phyloP scores from a whole-genome alignment of 1,140 invertebrate genomes.

The Ladona fulva region DNA sequence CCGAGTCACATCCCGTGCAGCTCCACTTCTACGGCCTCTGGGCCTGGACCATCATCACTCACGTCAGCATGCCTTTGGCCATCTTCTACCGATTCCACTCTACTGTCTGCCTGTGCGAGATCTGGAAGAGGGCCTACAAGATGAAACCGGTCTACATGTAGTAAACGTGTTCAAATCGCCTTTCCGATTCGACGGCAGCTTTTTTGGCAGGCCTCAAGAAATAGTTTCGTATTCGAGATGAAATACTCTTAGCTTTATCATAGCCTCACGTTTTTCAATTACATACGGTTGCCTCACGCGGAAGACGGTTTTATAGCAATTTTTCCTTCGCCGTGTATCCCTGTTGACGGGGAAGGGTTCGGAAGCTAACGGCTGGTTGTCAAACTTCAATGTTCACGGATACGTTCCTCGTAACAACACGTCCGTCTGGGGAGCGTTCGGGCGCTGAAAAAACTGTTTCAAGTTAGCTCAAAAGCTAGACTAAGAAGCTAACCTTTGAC shows the following conservation, averaged over 20 bases:
- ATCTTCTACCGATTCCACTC: constrained; percentile 90
- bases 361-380: too few relatives aligned
- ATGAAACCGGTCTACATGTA: constrained; percentile 84
- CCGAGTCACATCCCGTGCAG: constrained; percentile 86
- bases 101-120: constrained; percentile 95
- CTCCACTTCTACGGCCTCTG: constrained; percentile 85
- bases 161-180: too few relatives aligned
- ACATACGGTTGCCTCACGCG: neutral
- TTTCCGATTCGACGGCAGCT: too few relatives aligned
- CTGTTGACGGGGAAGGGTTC: too few relatives aligned
- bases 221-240: neutral
- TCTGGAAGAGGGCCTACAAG: constrained; percentile 95
- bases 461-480: too few relatives aligned
- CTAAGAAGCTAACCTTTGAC: too few relatives aligned
- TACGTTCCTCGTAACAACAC: too few relatives aligned
- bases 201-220: neutral
- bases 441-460: too few relatives aligned
- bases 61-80: constrained; percentile 88
- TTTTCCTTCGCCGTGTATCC: too few relatives aligned
- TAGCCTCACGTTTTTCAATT: neutral
- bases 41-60: constrained; percentile 96
- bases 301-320: neutral
- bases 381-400: too few relatives aligned
- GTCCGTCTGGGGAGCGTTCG: too few relatives aligned
- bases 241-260: neutral